A percentile compares a stretch with the other conserved stretches of the same genome.
Conservation (phyloP, 2,113 vertebrate species). For the Halcyon senegalensis region DNA sequence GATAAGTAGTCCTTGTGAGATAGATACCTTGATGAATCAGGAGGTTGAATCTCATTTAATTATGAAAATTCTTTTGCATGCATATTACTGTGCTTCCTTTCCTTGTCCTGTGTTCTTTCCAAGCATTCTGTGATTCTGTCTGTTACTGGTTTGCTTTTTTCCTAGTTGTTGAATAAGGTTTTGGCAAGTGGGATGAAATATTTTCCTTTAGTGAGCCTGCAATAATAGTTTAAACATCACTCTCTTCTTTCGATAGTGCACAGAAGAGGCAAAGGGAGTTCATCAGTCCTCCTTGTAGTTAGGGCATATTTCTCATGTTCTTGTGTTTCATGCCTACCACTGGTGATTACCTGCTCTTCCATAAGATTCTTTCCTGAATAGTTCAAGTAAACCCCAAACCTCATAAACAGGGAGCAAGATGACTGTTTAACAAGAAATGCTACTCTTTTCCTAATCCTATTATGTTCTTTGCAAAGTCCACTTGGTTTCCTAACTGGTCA, state of each 20-base stretch:
- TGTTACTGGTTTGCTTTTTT: background rate
- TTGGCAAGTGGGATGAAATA: background rate
- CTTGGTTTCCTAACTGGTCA: background rate
- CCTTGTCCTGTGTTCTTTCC: background rate
- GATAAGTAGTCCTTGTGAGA: background rate
- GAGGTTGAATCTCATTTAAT: background rate
- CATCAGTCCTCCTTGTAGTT: background rate
- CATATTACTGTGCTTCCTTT: background rate
- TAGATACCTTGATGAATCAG: background rate
- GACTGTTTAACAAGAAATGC: slow-evolving; percentile 11
- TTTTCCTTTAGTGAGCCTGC: background rate
- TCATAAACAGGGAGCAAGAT: background rate
- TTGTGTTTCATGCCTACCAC: background rate
- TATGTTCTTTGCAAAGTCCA: background rate
- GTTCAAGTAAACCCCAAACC: background rate
- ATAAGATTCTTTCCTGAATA: background rate
- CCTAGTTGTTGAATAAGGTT: background rate
- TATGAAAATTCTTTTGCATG: background rate
- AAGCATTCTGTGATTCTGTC: background rate
- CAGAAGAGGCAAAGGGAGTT: background rate
- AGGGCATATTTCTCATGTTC: background rate
- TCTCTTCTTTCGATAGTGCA: background rate
- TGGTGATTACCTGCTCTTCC: background rate
- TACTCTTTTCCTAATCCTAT: slow-evolving; percentile 36
- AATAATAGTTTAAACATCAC: background rate